Base-by-base conservation (phyloP, 2,797 vertebrate species). In the Oreochromis grahami region DNA sequence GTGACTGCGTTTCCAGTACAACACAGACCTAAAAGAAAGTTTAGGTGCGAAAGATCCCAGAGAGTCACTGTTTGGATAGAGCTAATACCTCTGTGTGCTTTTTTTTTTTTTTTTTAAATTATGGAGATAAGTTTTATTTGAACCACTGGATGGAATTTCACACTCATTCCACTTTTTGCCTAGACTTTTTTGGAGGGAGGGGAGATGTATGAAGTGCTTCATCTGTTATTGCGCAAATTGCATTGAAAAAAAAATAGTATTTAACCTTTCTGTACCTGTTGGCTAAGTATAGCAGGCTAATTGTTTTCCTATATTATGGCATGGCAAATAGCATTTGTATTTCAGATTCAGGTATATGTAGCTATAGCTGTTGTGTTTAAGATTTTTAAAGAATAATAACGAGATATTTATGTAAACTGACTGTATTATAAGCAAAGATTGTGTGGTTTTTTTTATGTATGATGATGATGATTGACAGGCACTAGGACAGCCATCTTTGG, bases 271-370 rank as follows among this genome's bases (percentile, higher is more conserved):
- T 98, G 97, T 98, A 98, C 97, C 98, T 97, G 98, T 99, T 98
- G 94, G 98, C 98, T 98, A 98, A 98, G 97, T 98, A 98, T 98
- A 97, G 96, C 94, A 95, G 94, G 94, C 96, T 96, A 98, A 98
- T 99, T 98, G 98, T 99, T 99, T 99, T 98, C 98, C 98, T 99
- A 98, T 98, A 97, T 98, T 98, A 98, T 97, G 98, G 98, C 98
- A 99, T 99, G 98, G 98, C 97, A 97, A 96, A 98, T 99, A 99
- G 98, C 98, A 97, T 99, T 98, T 98, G 97, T 99, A 98, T 98
- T 96, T 96, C 95, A 96, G 95, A 97, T 97, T 99, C 98, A 98
- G 98, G 98, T 99, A 98, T 98, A 98, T 96, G 96, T 97, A 97
- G 96, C 95, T 96, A 95, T 98, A 99, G 98, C 98, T 99, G 98